phyloP scores from a whole-genome alignment of 2,888 invertebrate genomes.

The Habrosyne pyritoides region DNA sequence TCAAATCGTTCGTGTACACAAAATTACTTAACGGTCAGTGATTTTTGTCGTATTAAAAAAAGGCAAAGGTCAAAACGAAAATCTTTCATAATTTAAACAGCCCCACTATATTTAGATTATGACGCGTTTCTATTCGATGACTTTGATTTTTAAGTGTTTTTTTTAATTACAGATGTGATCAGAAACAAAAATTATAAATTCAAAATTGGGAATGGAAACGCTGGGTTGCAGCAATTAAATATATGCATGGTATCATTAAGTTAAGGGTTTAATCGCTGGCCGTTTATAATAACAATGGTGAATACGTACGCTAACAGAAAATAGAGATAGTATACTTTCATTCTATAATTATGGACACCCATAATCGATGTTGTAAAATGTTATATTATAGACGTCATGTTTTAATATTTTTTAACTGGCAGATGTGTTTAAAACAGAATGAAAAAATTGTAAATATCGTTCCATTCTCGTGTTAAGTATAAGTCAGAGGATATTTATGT shows the following conservation, averaged over 20 bases:
- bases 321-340: slow-evolving; percentile 44
- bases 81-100: not conserved
- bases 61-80: slow-evolving; percentile 4
- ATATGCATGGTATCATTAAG: slow-evolving; percentile 65
- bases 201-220: slow-evolving; percentile 36
- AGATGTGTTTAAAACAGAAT: not conserved
- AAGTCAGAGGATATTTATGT: too few relatives aligned
- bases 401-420: not conserved
- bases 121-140: not conserved
- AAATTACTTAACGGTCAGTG: slow-evolving; percentile 26
- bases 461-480: too few relatives aligned
- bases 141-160: not conserved
- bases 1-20: slow-evolving; percentile 23
- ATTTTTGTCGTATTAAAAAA: not conserved
- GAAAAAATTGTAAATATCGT: not conserved
- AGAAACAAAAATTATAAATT: slow-evolving; percentile 21
- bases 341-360: slow-evolving; percentile 46
- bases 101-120: not conserved
- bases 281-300: slow-evolving; percentile 55
- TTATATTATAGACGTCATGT: slow-evolving; percentile 15
- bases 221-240: slow-evolving; percentile 58
- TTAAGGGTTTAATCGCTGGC: slow-evolving; percentile 50
- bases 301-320: slow-evolving; percentile 41
- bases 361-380: slow-evolving; percentile 37
- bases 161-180: not conserved